Evolutionary conservation across 2,888 invertebrate genomes (phyloP).

Genomic region (Volucella zonaria): DNA sequence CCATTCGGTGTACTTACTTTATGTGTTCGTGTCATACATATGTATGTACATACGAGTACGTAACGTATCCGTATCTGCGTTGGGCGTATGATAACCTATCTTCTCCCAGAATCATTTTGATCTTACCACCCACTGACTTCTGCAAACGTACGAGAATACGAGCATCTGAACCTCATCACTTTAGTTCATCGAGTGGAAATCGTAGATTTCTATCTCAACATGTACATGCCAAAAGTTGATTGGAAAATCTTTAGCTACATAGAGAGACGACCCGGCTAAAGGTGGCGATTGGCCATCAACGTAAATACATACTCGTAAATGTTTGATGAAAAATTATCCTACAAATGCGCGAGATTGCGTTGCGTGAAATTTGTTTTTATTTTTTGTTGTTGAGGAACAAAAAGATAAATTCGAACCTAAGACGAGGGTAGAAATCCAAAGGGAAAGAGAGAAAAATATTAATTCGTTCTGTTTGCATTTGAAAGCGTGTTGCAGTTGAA

Average conservation of each 20-base stretch:
- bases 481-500: constrained; percentile 33
- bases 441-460: constrained; percentile 29
- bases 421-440: constrained; percentile 12
- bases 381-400: not conserved
- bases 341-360: constrained; percentile 54
- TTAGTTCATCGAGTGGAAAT: too few relatives aligned
- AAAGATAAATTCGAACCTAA: not conserved
- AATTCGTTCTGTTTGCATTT: constrained; percentile 40
- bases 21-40: too few relatives aligned
- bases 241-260: constrained; percentile 31
- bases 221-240: constrained; percentile 33
- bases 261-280: constrained; percentile 39
- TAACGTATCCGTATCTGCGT: too few relatives aligned
- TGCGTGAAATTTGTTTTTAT: constrained; percentile 8
- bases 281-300: constrained; percentile 60
- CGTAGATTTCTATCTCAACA: too few relatives aligned
- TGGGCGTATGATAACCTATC: too few relatives aligned
- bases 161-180: too few relatives aligned
- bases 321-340: constrained; percentile 63
- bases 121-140: too few relatives aligned
- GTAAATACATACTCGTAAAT: constrained; percentile 60
- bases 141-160: too few relatives aligned
- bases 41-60: too few relatives aligned
- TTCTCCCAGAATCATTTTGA: too few relatives aligned
- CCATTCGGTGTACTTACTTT: too few relatives aligned